Conservation (phyloP, 1,140 invertebrate genomes). For the Pseudomyrmex flavicornis region DNA sequence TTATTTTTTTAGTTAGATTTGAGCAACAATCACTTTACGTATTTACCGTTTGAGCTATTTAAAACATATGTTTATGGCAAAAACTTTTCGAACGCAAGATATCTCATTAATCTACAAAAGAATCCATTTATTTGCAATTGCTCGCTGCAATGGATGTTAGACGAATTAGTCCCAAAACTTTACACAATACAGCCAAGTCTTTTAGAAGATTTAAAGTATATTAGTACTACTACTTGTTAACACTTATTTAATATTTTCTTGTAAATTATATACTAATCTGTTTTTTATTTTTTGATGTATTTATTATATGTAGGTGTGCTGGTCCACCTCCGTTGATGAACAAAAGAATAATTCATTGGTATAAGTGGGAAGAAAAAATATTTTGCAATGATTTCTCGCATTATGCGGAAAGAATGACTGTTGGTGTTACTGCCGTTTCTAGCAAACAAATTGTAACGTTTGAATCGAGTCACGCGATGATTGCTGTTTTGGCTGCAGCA, state of each 20-base stretch:
- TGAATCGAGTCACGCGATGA: conserved; percentile 61
- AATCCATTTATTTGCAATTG: conserved; percentile 83
- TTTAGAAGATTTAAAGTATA: conserved; percentile 78
- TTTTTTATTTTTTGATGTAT: conserved; percentile 7
- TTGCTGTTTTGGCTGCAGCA: conserved; percentile 60
- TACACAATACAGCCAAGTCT: conserved; percentile 70
- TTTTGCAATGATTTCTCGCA: conserved; percentile 73
- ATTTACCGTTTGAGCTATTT: conserved; percentile 68
- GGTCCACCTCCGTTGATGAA: conserved; percentile 69
- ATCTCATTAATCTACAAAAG: conserved; percentile 78
- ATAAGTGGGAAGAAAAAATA: conserved; percentile 74
- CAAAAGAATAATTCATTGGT: conserved; percentile 79
- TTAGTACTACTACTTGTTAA: neutral
- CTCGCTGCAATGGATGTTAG: conserved; percentile 79
- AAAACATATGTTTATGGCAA: conserved; percentile 45
- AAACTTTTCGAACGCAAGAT: conserved; percentile 43
- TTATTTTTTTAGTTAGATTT: conserved; percentile 77
- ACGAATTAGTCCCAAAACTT: conserved; percentile 74
- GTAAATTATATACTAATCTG: neutral
- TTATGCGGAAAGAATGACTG: conserved; percentile 59
- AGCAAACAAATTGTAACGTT: conserved; percentile 52
- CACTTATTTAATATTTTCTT: conserved; percentile 14
- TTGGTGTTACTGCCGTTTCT: conserved; percentile 50
- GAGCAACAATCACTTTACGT: conserved; percentile 76
- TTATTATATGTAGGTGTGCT: conserved; percentile 70